A percentile compares a stretch with the other conserved stretches of the same genome.
Conservation (phyloP, 1,140 invertebrate species). For the Habropoda laboriosa region DNA sequence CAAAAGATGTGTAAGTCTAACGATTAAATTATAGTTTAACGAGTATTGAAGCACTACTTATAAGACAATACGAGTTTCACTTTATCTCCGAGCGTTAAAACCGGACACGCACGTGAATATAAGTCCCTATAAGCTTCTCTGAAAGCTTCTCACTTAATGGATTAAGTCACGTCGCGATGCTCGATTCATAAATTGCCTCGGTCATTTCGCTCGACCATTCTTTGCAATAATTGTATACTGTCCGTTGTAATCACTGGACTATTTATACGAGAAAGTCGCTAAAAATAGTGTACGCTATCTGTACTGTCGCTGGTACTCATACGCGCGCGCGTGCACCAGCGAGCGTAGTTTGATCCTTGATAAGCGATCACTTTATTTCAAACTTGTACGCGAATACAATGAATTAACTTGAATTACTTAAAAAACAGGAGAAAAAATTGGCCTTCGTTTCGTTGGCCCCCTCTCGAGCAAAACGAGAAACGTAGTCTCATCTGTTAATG, state of each 20-base stretch:
- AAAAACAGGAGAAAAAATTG: too few species aligned
- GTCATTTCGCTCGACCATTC: not conserved
- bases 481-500: not conserved
- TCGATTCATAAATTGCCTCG: constrained; percentile 14
- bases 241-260: constrained; percentile 9
- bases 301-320: not conserved
- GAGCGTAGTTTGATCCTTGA: constrained; percentile 9
- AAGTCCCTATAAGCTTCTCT: not conserved
- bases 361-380: not conserved
- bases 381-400: not conserved
- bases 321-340: not conserved
- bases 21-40: not conserved
- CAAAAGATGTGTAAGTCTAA: not conserved
- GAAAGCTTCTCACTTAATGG: not conserved
- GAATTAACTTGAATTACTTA: not conserved
- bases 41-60: not conserved
- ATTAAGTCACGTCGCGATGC: not conserved
- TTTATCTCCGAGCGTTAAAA: not conserved
- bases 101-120: not conserved
- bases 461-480: not conserved
- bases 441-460: too few species aligned
- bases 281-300: constrained; percentile 29
- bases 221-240: constrained; percentile 8
- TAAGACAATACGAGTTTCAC: not conserved
- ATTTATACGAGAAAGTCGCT: constrained; percentile 36